phyloP scores from a whole-genome alignment of 2,888 invertebrate species.

The Pristionchus fissidentatus region DNA sequence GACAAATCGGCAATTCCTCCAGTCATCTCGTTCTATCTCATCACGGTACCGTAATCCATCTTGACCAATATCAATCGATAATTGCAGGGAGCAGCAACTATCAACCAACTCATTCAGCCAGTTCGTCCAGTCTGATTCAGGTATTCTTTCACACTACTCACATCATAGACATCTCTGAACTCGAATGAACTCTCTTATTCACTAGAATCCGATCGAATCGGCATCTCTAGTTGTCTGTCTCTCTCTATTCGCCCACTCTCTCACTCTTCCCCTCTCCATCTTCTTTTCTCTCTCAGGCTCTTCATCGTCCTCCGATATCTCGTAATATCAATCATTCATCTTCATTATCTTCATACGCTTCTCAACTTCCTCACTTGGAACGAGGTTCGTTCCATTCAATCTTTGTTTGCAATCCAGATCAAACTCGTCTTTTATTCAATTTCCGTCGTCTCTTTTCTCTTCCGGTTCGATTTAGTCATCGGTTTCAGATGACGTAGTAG shows the following conservation, averaged over 20 bases:
- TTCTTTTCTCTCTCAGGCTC: slow-evolving; percentile 7
- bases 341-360: not conserved
- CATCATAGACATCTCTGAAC: no score
- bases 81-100: not conserved
- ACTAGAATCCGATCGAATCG: no score
- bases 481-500: not conserved
- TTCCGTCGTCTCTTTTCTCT: slow-evolving; percentile 22
- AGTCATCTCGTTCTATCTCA: slow-evolving; percentile 16
- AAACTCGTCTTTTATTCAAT: slow-evolving; percentile 28
- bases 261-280: not conserved
- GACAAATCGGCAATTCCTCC: slow-evolving; percentile 9
- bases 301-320: slow-evolving; percentile 10
- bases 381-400: not conserved
- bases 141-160: no score
- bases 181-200: no score
- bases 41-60: not conserved
- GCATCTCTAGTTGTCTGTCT: no score
- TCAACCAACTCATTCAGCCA: not conserved
- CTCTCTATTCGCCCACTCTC: not conserved
- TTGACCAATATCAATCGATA: not conserved
- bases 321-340: not conserved
- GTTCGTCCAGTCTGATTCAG: not conserved
- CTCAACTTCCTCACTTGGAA: slow-evolving; percentile 12
- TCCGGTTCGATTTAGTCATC: not conserved
- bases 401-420: not conserved